Evolutionary conservation across 2,113 vertebrate species (phyloP).

Genomic region (Lophius piscatorius): DNA sequence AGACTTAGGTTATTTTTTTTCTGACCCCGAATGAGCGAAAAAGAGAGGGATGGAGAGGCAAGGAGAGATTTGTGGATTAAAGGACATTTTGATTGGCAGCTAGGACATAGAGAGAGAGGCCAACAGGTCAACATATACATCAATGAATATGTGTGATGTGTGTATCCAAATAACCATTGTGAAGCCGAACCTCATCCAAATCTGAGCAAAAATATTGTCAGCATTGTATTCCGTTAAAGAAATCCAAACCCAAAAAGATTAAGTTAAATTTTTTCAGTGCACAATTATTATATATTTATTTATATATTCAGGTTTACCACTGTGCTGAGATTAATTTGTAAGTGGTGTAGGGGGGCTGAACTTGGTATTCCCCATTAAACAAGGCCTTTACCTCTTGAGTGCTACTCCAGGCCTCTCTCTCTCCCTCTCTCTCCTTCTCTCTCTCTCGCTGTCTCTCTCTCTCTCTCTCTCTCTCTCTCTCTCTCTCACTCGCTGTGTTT

Average conservation of each 20-base stretch:
- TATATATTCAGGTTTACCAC: neutral
- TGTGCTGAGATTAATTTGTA: neutral
- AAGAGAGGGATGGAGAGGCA: slow-evolving; percentile 2
- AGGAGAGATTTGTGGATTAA: slow-evolving; percentile 14
- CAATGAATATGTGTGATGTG: too few relatives aligned
- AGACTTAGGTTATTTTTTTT: too few relatives aligned
- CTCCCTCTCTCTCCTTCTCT: neutral
- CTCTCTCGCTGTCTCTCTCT: slow-evolving; percentile 5
- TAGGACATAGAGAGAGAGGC: too few relatives aligned
- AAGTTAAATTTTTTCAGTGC: neutral
- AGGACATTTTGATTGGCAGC: slow-evolving; percentile 36
- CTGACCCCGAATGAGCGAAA: neutral
- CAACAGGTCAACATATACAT: too few relatives aligned
- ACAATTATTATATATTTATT: neutral
- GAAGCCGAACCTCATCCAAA: too few relatives aligned
- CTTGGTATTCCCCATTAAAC: slow-evolving; percentile 42
- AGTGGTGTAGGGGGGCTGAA: slow-evolving; percentile 20
- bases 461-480: neutral
- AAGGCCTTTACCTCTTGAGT: slow-evolving; percentile 34
- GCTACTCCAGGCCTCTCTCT: slow-evolving; percentile 28
- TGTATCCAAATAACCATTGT: neutral
- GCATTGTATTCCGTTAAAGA: neutral
- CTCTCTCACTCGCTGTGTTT: too few relatives aligned
- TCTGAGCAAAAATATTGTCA: too few relatives aligned
- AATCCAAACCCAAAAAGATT: neutral